Percentiles rank a stretch among this genome's conserved stretches.
Evolutionary conservation across 2,797 vertebrate species (phyloP).

Genomic region (Acridotheres tristis): DNA sequence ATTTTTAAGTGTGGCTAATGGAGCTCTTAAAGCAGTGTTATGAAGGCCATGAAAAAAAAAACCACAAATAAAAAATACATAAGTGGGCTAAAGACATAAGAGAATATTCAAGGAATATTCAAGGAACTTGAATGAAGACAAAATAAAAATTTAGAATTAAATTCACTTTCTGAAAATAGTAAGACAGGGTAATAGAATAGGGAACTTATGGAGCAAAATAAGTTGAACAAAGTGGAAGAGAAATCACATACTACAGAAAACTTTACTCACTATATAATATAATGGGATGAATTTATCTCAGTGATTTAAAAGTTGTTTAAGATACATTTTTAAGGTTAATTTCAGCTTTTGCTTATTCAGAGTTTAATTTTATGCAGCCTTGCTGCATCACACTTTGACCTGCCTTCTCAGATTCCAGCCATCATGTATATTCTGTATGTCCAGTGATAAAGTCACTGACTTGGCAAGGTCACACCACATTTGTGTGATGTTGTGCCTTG

Average conservation of each 20-base stretch:
- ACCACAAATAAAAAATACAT: not conserved
- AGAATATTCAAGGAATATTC: not conserved
- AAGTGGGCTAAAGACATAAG: not conserved
- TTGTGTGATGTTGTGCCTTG: not conserved
- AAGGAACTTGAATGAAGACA: not conserved
- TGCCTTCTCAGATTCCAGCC: not conserved
- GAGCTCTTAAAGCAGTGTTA: not conserved
- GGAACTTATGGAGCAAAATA: not conserved
- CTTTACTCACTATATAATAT: not conserved
- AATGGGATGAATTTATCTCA: not conserved
- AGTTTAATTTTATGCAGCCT: not conserved
- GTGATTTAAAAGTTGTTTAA: not conserved
- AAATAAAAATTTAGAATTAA: conserved; percentile 16
- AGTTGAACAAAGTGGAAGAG: not conserved
- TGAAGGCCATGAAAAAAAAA: not conserved
- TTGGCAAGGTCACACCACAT: not conserved
- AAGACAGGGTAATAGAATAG: not conserved
- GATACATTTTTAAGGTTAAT: not conserved
- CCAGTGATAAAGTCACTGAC: not conserved
- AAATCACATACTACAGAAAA: not conserved
- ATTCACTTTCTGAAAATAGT: conserved; percentile 21
- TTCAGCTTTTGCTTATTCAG: not conserved
- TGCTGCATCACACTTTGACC: not conserved
- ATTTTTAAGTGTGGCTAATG: not conserved
- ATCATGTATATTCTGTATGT: not conserved